Evolutionary conservation across 2,797 vertebrate species (phyloP), one percentile per base, ranked within the genome.

Genomic region (Coranthus polyacanthus): DNA sequence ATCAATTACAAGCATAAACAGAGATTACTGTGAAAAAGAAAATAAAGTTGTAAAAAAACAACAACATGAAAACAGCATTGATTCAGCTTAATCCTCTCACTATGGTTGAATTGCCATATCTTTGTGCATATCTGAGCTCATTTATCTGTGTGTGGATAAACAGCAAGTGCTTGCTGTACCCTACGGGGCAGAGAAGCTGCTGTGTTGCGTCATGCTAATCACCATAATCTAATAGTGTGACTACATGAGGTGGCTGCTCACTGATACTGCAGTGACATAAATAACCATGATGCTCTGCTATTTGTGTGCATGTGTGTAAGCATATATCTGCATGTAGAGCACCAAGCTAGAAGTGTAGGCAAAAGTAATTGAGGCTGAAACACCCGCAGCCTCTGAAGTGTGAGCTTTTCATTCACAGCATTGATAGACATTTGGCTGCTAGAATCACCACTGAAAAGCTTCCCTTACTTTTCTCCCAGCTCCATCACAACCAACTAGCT

Each of bases 151-250:
- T 61, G 60, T 65, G 76, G 43, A 73, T 60, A 66, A 83, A 84
- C 42, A 68, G 42, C 60, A 63, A 72, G 39, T 70, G 38, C 37
- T 37, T 41, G 51, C 43, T 72, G 49, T 64, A 63, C 29, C 70
- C 63, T 69, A 49, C 7, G 0, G 60, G 46, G 24, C 64, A 46
- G 15, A 80, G 49, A 53, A 56, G 46, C 69, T 53, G 57, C 61
- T 51, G 44, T 42, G 41, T 67, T 79, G 61, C 42, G 11, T 82
- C 83, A 73, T 54, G 54, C 58, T 83, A 74, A 81, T 86, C 66
- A 80, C 53, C 43, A 86, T 79, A 81, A 87, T 87, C 78, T 75
- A 84, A 78, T 69, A 83, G 47, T 55, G 66, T 51, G 62, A 77
- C 51, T 67, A 68, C 67, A 61, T 39, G 42, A 78, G 73, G 64